Evolutionary conservation across 2,888 invertebrate genomes (phyloP), one percentile per base, ranked within the genome.

Genomic region (Pachycephus smyrnensis): DNA sequence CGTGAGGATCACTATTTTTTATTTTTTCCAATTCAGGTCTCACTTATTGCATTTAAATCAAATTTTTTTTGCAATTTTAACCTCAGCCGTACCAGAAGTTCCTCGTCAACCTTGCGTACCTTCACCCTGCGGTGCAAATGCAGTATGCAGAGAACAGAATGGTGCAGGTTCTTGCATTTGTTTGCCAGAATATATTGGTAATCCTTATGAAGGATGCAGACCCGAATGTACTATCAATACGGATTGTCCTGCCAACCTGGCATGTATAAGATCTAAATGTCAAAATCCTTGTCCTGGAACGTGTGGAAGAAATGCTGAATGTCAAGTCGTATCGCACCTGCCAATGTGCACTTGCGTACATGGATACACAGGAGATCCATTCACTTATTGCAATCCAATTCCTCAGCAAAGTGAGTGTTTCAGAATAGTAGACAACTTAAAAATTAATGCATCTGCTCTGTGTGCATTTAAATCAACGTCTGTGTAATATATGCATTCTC

Each of bases 161-260:
- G 93, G 93, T 33, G 95, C 95, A 87, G 95, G 96, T 4, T 95
- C 94, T 12, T 97, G 97, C 89, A 95, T 95, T 36, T 97, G 97
- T 88, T 92, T 95, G 87, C 94, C 95, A 4, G 94, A 94, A 81
- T 96, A 95, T 85, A 92, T 95, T 68, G 96, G 97, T 69, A 94
- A 94, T 86, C 96, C 97, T 68, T 96, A 93, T 80, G 90, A 93
- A 37, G 92, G 92, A 74, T 93, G 92, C 82, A 88, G 92, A 73
- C 92, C 92, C 11, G 93, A 93, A 83, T 93, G 93, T 81, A 86
- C 84, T 9, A 88, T 91, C 73, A 92, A 92, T 81, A 89, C 91
- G 3, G 93, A 93, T 55, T 93, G 93, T 81, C 87, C 92, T 12
- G 87, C 91, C 2, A 89, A 92, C 81, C 91, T 92, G 77, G 92